These are phyloP conservation scores for Drosophila cyrtoloma DNA, from an alignment of 2,888 invertebrate species.

Conservation along the genomic window DNA sequence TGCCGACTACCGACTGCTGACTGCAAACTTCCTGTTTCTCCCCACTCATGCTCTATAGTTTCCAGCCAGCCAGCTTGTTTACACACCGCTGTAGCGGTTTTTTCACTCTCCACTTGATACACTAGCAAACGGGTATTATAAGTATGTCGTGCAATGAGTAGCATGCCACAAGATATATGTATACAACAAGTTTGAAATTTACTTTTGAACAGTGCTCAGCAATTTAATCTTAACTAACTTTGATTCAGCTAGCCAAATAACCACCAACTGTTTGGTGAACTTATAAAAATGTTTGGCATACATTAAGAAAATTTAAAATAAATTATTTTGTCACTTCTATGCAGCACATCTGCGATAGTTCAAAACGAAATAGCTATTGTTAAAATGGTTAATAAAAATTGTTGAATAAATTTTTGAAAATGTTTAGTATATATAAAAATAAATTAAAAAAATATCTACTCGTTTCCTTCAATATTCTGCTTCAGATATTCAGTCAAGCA, in stretches of 20 bases:
- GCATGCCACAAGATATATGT: not conserved
- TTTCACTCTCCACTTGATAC: slow-evolving; percentile 18
- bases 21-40: slow-evolving; percentile 55
- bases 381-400: not conserved
- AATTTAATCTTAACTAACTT: not conserved
- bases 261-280: not conserved
- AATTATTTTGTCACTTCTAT: not conserved
- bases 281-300: not conserved
- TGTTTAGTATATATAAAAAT: not conserved
- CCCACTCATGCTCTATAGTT: slow-evolving; percentile 49
- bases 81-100: slow-evolving; percentile 39
- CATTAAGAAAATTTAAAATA: not conserved
- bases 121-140: not conserved
- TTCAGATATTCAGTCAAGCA: not conserved
- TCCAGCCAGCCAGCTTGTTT: slow-evolving; percentile 56
- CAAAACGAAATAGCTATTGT: not conserved
- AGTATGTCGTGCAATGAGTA: not conserved
- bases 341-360: not conserved
- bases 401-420: not conserved
- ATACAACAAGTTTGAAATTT: not conserved
- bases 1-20: slow-evolving; percentile 51
- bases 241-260: not conserved
- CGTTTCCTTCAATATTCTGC: not conserved
- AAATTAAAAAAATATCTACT: not conserved
- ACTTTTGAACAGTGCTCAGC: not conserved